Evolutionary conservation across 2,797 vertebrate species (phyloP).

Genomic region (Lophotriccus pileatus): DNA sequence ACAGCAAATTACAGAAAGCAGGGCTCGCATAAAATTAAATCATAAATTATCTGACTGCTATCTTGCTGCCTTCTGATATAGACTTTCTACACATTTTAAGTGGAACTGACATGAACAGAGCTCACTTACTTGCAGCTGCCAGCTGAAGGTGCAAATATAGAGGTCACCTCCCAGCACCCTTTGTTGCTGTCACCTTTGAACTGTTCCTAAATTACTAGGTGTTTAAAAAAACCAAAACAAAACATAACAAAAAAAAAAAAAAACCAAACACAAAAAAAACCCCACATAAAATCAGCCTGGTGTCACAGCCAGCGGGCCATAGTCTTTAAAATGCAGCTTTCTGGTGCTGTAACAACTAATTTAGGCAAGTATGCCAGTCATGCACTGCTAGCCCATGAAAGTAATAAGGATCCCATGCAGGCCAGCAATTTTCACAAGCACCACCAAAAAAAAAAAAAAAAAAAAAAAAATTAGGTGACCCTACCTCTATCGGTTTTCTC

Average conservation of each 20-base stretch:
- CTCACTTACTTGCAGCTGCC: slow-evolving; percentile 77
- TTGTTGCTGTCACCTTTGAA: slow-evolving; percentile 80
- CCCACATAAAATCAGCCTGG: background rate
- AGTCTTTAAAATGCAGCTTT: slow-evolving; percentile 72
- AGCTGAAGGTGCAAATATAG: slow-evolving; percentile 77
- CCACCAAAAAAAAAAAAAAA: slow-evolving; percentile 27
- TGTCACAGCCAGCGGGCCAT: slow-evolving; percentile 62
- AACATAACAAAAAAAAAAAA: background rate
- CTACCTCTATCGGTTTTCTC: slow-evolving; percentile 88
- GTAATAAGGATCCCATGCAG: slow-evolving; percentile 78
- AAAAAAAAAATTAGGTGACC: slow-evolving; percentile 79
- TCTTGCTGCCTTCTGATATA: slow-evolving; percentile 88
- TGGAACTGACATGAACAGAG: slow-evolving; percentile 81
- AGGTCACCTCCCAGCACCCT: slow-evolving; percentile 75
- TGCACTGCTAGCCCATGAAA: slow-evolving; percentile 72
- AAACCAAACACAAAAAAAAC: background rate
- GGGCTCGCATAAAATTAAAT: slow-evolving; percentile 98
- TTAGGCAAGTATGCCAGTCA: slow-evolving; percentile 79
- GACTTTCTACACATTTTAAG: slow-evolving; percentile 84
- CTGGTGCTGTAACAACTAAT: slow-evolving; percentile 76
- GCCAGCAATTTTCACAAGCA: slow-evolving; percentile 80
- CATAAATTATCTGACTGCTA: slow-evolving; percentile 97
- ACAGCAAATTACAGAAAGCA: slow-evolving; percentile 97
- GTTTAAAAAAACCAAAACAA: background rate
- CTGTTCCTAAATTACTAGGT: slow-evolving; percentile 77